Conservation (phyloP, 2,888 invertebrate species). For the Pasiphila rectangulata region DNA sequence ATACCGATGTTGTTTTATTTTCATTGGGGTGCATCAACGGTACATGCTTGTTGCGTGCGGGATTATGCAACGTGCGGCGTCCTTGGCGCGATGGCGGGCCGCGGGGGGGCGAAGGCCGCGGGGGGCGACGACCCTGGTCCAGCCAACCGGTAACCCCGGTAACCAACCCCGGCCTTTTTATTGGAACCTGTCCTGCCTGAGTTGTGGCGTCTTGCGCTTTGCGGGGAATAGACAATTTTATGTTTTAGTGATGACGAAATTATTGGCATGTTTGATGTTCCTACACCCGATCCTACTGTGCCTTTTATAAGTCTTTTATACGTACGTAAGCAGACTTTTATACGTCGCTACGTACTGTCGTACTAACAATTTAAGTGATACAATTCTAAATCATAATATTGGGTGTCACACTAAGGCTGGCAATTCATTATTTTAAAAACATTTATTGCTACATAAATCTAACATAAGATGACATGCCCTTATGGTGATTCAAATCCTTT, state of each 20-base stretch:
- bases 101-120: constrained; percentile 52
- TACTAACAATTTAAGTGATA: no score
- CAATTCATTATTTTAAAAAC: no score
- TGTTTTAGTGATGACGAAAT: background rate
- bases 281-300: no score
- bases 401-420: no score
- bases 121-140: constrained; percentile 62
- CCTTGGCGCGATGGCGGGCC: constrained; percentile 56
- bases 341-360: no score
- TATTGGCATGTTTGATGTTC: no score
- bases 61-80: constrained; percentile 75
- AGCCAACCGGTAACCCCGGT: constrained; percentile 41
- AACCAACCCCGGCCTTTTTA: constrained; percentile 51
- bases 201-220: constrained; percentile 55
- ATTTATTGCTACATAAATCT: no score
- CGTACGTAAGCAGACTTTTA: no score
- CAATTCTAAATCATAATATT: no score
- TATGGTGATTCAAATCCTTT: no score
- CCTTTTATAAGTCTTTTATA: no score
- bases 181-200: constrained; percentile 57
- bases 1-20: constrained; percentile 46
- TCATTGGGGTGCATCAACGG: constrained; percentile 50
- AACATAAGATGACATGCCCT: no score
- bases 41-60: constrained; percentile 63
- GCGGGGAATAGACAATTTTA: constrained; percentile 39